Percentiles rank a stretch among this genome's conserved stretches.
These are phyloP conservation scores for Corythornis cristatus DNA, from an alignment of 2,113 vertebrate species.

Conservation along the genomic window DNA sequence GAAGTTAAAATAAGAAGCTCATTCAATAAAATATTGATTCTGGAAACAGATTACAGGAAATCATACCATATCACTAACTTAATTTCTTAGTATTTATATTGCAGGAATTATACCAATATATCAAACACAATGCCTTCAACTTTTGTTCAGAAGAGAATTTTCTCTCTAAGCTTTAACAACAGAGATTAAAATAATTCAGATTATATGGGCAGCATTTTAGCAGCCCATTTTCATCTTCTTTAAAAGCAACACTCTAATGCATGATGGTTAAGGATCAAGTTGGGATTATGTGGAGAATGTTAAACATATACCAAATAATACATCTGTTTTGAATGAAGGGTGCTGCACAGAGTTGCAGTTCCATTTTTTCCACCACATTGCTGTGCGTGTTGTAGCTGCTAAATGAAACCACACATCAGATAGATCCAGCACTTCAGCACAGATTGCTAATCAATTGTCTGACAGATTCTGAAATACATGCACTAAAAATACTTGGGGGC, in stretches of 20 bases:
- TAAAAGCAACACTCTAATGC: slow-evolving; percentile 63
- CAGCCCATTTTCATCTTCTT: slow-evolving; percentile 70
- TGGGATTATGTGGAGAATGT: slow-evolving; percentile 67
- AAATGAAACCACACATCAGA: slow-evolving; percentile 47
- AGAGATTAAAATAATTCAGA: slow-evolving; percentile 64
- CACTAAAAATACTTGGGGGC: slow-evolving; percentile 4
- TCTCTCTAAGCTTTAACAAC: slow-evolving; percentile 65
- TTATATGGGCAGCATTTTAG: slow-evolving; percentile 69
- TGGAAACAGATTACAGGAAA: slow-evolving; percentile 71
- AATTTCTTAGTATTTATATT: slow-evolving; percentile 69
- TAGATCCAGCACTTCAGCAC: slow-evolving; percentile 49
- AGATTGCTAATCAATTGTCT: slow-evolving; percentile 47
- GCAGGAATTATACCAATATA: slow-evolving; percentile 59
- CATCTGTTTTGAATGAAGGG: slow-evolving; percentile 71
- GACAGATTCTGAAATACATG: slow-evolving; percentile 5
- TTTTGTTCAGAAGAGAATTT: slow-evolving; percentile 64
- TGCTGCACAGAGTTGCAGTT: slow-evolving; percentile 9
- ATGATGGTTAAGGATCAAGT: slow-evolving; percentile 66
- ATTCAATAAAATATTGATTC: slow-evolving; percentile 70
- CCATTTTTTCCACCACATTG: slow-evolving; percentile 17
- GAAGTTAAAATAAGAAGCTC: slow-evolving; percentile 66
- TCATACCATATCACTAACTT: slow-evolving; percentile 46
- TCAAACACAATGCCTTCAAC: slow-evolving; percentile 58
- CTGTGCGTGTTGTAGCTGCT: slow-evolving; percentile 41
- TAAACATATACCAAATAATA: slow-evolving; percentile 67